Evolutionary conservation across 1,140 invertebrate species (phyloP), one percentile per base, ranked within the genome.

Genomic region (Cherax quadricarinatus): DNA sequence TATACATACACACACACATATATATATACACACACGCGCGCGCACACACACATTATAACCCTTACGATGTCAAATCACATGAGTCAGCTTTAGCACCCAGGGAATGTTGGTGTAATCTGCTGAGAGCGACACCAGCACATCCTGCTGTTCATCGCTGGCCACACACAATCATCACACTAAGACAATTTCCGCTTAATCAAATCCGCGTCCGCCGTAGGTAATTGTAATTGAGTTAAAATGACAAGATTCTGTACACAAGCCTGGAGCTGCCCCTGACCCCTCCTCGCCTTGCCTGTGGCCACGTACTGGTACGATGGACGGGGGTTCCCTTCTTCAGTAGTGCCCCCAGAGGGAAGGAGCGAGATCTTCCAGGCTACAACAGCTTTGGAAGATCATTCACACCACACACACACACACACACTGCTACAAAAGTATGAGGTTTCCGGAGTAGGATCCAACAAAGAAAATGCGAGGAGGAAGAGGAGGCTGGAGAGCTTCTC

Each of bases 31-130:
- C 62, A 70, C 62, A 86, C 62, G 48, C 62, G 70, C 70, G 1
- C n/a, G 70, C 60, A 70, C n/a, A 70, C 60, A 86, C 18, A 86
- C 70, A 86, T 86, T 48, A 70, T 86, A 86, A 48, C 18, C 14
- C 62, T 21, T 6, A 66, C 62, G 62, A 14, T 57, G 53, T 57
- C 53, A 14, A 14, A 9, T 57, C 14, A 57, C 53, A 14, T 57
- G 53, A 57, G 53, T 9, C 53, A 10, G 14, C 53, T 57, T 41
- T 9, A 14, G 9, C 53, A 57, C 53, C 53, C 53, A 57, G 53
- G 3, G 53, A 57, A 57, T 57, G 53, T 57, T 57, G 9, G 9
- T 57, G 9, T 57, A 14, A 57, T 7, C 9, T 57, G 53, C 9
- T 41, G 30, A 41, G 30, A 41, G 30, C 30, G 30, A 41, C 30